Conservation (phyloP, 2,888 invertebrate genomes). For the Tuta absoluta region DNA sequence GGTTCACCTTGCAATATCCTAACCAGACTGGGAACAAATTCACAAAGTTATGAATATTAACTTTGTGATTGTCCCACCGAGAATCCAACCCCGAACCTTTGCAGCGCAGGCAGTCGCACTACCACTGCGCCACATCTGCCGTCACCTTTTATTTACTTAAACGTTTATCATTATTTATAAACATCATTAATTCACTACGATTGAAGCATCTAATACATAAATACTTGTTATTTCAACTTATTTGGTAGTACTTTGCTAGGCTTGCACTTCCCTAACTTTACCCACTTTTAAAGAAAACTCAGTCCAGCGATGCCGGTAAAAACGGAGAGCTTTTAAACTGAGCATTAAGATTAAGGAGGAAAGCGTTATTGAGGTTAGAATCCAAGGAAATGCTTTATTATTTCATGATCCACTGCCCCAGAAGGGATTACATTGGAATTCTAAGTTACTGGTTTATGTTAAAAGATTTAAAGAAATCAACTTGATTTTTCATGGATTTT, state of each 20-base stretch:
- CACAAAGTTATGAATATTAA: too few relatives aligned
- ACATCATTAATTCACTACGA: too few relatives aligned
- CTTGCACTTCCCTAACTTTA: constrained; percentile 12
- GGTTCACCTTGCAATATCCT: too few relatives aligned
- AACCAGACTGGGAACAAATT: too few relatives aligned
- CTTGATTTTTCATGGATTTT: neutral
- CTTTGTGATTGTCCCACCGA: too few relatives aligned
- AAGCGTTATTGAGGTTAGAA: constrained; percentile 48
- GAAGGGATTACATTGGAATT: constrained; percentile 21
- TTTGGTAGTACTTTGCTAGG: too few relatives aligned
- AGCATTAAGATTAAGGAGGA: constrained; percentile 59
- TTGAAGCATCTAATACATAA: too few relatives aligned
- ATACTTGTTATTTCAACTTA: neutral
- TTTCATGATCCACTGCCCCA: constrained; percentile 39
- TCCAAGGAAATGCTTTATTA: constrained; percentile 40
- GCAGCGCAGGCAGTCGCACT: too few relatives aligned
- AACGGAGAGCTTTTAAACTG: constrained; percentile 61
- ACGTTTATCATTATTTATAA: too few relatives aligned
- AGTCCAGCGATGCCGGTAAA: constrained; percentile 40
- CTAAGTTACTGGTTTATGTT: neutral
- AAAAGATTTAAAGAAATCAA: neutral
- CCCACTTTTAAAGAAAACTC: constrained; percentile 20
- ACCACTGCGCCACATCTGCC: too few relatives aligned
- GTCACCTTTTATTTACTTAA: too few relatives aligned
- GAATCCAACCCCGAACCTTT: too few relatives aligned